Percentiles rank a stretch among this genome's conserved stretches.
These are phyloP conservation scores for Condylura cristata DNA, from an alignment of 2,113 vertebrate species.

Conservation along the genomic window DNA sequence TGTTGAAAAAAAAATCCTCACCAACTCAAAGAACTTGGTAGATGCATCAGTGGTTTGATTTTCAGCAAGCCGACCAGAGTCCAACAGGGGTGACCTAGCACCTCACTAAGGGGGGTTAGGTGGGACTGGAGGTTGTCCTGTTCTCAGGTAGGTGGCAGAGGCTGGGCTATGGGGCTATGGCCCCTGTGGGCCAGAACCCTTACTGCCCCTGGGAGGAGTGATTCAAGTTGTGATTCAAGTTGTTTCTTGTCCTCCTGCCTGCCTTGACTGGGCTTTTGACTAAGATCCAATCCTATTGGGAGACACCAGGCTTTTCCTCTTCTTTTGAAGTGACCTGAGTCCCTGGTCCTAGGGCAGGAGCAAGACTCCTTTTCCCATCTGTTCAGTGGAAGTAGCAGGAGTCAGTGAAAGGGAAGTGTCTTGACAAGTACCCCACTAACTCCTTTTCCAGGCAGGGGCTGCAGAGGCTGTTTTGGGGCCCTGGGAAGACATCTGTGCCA, in stretches of 20 bases:
- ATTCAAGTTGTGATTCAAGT: too few species aligned
- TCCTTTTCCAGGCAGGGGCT: neutral
- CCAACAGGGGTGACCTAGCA: neutral
- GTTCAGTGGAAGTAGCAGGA: neutral
- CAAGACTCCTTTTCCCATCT: neutral
- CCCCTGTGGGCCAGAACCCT: neutral
- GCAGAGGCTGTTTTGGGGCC: neutral
- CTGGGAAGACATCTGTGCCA: neutral
- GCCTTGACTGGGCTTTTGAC: too few species aligned
- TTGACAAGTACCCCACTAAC: too few species aligned
- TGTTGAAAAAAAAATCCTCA: neutral
- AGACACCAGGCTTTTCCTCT: neutral
- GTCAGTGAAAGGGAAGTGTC: neutral
- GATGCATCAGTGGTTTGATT: neutral
- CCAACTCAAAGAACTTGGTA: neutral
- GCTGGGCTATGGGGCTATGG: neutral
- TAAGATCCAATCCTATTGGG: too few species aligned
- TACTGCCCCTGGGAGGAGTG: neutral
- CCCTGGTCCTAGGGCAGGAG: neutral
- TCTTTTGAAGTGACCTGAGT: neutral
- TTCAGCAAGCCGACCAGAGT: neutral
- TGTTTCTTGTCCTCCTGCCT: neutral
- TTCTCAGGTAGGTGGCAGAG: neutral
- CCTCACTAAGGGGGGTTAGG: neutral
- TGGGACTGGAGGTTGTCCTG: neutral